Percentiles rank a stretch among this genome's conserved stretches.
Evolutionary conservation across 64 coral and sea anemone genomes (phyloP).

Genomic region (Actinia tenebrosa): DNA sequence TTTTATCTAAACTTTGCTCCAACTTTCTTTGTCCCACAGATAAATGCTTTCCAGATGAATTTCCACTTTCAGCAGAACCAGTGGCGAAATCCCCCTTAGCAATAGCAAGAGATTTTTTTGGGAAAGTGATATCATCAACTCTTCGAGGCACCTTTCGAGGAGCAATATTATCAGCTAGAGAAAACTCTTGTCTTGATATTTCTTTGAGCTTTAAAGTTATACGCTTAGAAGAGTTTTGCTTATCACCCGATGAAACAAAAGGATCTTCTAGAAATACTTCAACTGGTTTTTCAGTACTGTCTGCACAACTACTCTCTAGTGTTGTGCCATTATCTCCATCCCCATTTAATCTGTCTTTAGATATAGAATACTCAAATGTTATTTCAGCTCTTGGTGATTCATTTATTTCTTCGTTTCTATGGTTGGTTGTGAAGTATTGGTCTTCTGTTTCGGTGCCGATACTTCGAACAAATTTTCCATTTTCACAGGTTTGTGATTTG

Average conservation of each 20-base stretch:
- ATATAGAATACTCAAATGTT: background rate
- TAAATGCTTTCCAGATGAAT: background rate
- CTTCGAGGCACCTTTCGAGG: background rate
- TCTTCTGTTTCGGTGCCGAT: slow-evolving; percentile 23
- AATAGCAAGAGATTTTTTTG: background rate
- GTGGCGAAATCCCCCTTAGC: background rate
- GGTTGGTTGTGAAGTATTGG: background rate
- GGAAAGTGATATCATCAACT: background rate
- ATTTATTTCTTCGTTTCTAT: background rate
- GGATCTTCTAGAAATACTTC: background rate
- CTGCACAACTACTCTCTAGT: background rate
- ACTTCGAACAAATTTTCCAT: slow-evolving; percentile 21
- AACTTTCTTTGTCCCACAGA: background rate
- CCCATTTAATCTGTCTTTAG: background rate
- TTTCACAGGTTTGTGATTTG: slow-evolving; percentile 10
- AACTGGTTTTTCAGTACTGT: background rate
- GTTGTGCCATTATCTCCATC: background rate
- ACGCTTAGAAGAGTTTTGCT: background rate
- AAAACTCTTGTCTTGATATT: background rate
- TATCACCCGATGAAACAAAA: background rate
- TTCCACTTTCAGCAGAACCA: background rate
- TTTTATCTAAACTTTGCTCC: background rate
- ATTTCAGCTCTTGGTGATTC: background rate
- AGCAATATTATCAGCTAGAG: background rate
- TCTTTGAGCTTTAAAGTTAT: slow-evolving; percentile 13